phyloP scores from a whole-genome alignment of 2,113 vertebrate genomes.

The Todiramphus chloris region DNA sequence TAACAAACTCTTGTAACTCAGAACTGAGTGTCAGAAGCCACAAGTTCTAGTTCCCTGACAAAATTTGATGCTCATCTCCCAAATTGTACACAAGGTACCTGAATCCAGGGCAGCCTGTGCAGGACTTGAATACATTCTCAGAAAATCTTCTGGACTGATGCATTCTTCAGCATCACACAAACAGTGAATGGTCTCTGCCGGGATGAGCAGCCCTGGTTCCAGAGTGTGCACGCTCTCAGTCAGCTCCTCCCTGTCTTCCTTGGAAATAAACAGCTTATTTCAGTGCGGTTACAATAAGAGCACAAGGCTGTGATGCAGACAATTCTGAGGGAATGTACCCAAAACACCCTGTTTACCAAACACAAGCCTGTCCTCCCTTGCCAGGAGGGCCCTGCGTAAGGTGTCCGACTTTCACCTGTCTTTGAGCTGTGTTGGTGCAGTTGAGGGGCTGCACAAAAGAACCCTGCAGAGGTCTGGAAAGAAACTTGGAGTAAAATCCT shows the following conservation, averaged over 20 bases:
- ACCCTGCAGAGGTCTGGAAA: background rate
- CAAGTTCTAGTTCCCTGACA: background rate
- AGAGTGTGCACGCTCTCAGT: background rate
- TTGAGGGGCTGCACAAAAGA: background rate
- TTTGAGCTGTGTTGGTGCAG: too few relatives aligned
- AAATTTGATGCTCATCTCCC: background rate
- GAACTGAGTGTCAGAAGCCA: background rate
- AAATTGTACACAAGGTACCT: background rate
- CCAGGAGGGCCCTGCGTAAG: background rate
- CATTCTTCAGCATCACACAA: constrained; percentile 38
- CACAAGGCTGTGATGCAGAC: background rate
- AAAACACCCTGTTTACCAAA: background rate
- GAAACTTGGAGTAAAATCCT: background rate
- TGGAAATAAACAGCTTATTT: background rate
- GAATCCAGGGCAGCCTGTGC: constrained; percentile 54
- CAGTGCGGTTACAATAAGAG: background rate
- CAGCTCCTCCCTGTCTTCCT: constrained; percentile 28
- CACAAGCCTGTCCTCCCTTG: background rate
- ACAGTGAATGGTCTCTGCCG: constrained; percentile 53
- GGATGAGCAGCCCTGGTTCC: constrained; percentile 50
- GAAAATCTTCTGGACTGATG: constrained; percentile 53
- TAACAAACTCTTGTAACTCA: background rate
- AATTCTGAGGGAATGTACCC: background rate
- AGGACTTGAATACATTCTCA: constrained; percentile 62
- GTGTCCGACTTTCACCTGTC: too few relatives aligned